Percentiles rank a stretch among this genome's conserved stretches.
These are phyloP conservation scores for Danionella cerebrum DNA, from an alignment of 2,113 vertebrate species.

Conservation along the genomic window DNA sequence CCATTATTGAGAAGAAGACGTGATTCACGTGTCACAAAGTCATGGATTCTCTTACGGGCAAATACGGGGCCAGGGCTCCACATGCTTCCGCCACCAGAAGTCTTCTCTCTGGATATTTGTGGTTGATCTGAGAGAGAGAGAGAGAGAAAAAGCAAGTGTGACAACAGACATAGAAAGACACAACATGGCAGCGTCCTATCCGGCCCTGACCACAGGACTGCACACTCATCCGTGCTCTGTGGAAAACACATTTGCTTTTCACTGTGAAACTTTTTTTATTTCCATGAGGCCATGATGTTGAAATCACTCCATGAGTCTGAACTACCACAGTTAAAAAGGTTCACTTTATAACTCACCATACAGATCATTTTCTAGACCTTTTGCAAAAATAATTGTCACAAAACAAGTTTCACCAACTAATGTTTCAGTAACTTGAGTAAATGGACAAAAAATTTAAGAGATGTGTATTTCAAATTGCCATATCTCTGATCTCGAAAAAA, in stretches of 20 bases:
- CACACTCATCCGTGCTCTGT: constrained; percentile 11
- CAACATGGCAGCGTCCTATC: constrained; percentile 28
- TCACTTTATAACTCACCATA: no score
- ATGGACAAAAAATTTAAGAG: no score
- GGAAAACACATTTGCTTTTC: constrained; percentile 16
- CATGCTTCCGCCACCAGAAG: constrained; percentile 94
- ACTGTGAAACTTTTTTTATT: background rate
- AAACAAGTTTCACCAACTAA: no score
- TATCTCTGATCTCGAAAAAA: no score
- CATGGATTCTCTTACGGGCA: constrained; percentile 78
- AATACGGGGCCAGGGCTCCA: constrained; percentile 91
- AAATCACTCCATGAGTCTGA: no score
- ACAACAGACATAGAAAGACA: constrained; percentile 38
- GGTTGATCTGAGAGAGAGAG: constrained; percentile 79
- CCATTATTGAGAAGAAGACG: background rate
- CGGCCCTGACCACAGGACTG: constrained; percentile 30
- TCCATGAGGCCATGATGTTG: no score
- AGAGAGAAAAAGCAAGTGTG: constrained; percentile 17
- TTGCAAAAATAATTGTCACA: no score
- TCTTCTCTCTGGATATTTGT: constrained; percentile 97
- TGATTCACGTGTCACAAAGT: background rate
- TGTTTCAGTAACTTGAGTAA: no score
- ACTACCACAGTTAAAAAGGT: no score
- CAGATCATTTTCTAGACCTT: no score
- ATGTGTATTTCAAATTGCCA: no score